Percentiles rank a stretch among this genome's conserved stretches.
Evolutionary conservation across 1,140 invertebrate species (phyloP).

Genomic region (Drosophila pandora): DNA sequence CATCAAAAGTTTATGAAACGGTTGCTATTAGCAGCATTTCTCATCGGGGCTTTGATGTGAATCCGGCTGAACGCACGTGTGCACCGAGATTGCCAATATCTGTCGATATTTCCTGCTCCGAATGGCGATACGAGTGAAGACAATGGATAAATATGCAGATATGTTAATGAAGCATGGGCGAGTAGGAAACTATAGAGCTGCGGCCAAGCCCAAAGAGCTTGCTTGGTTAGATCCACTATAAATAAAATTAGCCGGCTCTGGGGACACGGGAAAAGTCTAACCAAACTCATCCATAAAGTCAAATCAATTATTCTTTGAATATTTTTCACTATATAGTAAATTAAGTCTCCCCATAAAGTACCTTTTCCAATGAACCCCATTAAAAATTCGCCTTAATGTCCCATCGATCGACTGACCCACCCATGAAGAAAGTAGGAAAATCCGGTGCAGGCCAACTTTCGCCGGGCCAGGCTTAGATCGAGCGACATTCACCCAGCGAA

Average conservation of each 20-base stretch:
- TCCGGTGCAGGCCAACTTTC: constrained; percentile 27
- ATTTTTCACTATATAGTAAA: constrained; percentile 3
- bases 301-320: constrained; percentile 12
- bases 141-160: constrained; percentile 41
- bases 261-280: constrained; percentile 3
- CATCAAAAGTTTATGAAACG: constrained; percentile 51
- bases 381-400: constrained; percentile 27
- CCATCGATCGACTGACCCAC: constrained; percentile 39
- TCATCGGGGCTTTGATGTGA: constrained; percentile 58
- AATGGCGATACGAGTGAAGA: constrained; percentile 8
- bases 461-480: constrained; percentile 31
- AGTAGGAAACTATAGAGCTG: constrained; percentile 25
- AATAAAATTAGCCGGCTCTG: background rate
- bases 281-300: background rate
- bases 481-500: constrained; percentile 46
- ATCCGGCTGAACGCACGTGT: constrained; percentile 33
- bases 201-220: background rate
- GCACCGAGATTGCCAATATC: constrained; percentile 38
- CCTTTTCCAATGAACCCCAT: constrained; percentile 24
- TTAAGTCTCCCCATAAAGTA: constrained; percentile 12
- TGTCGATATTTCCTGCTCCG: constrained; percentile 9
- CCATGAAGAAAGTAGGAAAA: constrained; percentile 27
- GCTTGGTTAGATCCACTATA: background rate
- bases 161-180: constrained; percentile 30
- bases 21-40: constrained; percentile 72